Evolutionary conservation across 2,888 invertebrate species (phyloP).

Genomic region (Villa cingulata): DNA sequence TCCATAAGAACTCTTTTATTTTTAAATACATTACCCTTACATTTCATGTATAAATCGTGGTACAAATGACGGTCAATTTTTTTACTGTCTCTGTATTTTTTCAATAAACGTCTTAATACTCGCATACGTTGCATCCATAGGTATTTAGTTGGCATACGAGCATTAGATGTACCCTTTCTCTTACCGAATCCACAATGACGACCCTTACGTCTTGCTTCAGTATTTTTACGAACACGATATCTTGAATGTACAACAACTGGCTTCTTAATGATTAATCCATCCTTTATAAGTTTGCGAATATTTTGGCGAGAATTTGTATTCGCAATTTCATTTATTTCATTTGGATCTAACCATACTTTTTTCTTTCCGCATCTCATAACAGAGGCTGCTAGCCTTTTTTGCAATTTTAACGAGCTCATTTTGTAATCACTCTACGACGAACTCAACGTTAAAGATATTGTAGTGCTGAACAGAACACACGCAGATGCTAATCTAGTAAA

Average conservation of each 20-base stretch:
- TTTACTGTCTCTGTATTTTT: conserved; percentile 93
- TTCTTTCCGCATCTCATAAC: conserved; percentile 99
- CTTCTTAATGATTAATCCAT: conserved; percentile 99
- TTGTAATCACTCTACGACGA: no score
- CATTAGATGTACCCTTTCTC: conserved; percentile 98
- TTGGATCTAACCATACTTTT: conserved; percentile 99
- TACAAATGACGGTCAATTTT: conserved; percentile 98
- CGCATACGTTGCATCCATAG: conserved; percentile 94
- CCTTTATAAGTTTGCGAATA: conserved; percentile 96
- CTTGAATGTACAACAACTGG: conserved; percentile 98
- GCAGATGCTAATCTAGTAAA: no score
- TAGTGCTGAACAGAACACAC: no score
- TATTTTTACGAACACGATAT: conserved; percentile 94
- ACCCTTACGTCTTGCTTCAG: conserved; percentile 94
- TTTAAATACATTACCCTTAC: conserved; percentile 96
- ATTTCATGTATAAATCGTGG: conserved; percentile 97
- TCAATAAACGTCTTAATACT: conserved; percentile 85
- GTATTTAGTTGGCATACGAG: conserved; percentile 95
- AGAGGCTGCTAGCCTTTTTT: conserved; percentile 98
- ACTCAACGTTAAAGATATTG: no score
- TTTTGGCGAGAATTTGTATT: conserved; percentile 99
- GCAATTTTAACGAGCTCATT: conserved; percentile 83
- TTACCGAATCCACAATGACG: conserved; percentile 98
- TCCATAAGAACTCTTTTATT: conserved; percentile 99
- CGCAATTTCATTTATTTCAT: conserved; percentile 99